Conservation (phyloP, 2,888 invertebrate species). For the Leptinotarsa tumamoca region DNA sequence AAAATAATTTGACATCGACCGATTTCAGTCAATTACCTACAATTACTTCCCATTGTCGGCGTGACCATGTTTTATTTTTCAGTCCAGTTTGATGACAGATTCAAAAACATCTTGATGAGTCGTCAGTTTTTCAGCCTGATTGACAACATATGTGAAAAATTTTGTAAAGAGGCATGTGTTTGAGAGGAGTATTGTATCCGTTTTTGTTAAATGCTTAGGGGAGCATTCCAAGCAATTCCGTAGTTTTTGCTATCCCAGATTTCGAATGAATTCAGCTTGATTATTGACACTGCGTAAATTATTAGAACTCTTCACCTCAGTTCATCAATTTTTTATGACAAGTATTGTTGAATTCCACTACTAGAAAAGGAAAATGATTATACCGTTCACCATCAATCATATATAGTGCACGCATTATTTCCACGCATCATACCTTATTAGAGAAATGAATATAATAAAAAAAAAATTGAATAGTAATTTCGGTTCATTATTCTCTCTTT, state of each 20-base stretch:
- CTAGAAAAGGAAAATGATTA: too few species aligned
- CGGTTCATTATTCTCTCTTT: too few species aligned
- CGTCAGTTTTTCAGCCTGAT: constrained; percentile 1
- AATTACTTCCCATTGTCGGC: constrained; percentile 28
- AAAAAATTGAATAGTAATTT: too few species aligned
- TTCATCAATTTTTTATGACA: too few species aligned
- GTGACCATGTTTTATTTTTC: constrained; percentile 16
- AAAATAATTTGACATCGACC: constrained; percentile 26
- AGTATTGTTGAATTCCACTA: too few species aligned
- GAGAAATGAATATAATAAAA: too few species aligned
- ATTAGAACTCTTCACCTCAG: neutral
- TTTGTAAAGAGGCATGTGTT: neutral
- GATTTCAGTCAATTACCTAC: constrained; percentile 26
- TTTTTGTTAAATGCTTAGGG: neutral
- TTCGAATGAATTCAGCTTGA: too few species aligned
- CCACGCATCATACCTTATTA: too few species aligned
- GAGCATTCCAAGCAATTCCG: neutral
- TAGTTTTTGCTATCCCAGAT: too few species aligned
- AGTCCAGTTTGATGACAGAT: constrained; percentile 1
- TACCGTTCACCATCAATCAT: too few species aligned
- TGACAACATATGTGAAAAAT: neutral
- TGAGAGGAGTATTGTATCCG: neutral
- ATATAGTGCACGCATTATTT: too few species aligned
- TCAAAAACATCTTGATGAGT: constrained; percentile 10
- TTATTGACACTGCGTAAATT: too few species aligned